Conservation (phyloP, 2,797 vertebrate genomes). For the Vespertilio murinus region DNA sequence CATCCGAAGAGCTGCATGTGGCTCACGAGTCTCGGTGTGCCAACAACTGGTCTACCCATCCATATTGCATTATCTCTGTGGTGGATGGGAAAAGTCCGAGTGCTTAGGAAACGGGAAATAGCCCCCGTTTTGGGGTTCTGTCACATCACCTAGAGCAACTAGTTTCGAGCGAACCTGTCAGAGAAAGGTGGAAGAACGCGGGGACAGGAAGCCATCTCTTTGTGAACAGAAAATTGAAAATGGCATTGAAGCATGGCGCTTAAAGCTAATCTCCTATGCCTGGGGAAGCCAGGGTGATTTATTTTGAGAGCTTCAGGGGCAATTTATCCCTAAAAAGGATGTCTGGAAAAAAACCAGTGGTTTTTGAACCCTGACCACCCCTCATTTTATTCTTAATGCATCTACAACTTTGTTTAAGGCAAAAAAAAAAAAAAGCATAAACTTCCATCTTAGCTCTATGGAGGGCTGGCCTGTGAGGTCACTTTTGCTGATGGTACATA, state of each 20-base stretch:
- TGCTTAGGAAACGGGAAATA: neutral
- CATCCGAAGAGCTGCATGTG: no score
- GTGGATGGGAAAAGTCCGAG: neutral
- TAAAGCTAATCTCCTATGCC: slow-evolving; percentile 47
- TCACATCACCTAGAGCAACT: neutral
- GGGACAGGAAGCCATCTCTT: neutral
- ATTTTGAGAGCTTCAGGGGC: slow-evolving; percentile 39
- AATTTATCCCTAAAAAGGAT: slow-evolving; percentile 45
- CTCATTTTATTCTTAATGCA: slow-evolving; percentile 39
- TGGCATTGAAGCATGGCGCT: neutral
- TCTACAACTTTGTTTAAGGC: slow-evolving; percentile 7
- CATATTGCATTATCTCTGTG: rapidly evolving
- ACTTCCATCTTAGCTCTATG: neutral
- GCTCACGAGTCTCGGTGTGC: no score
- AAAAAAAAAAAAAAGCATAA: slow-evolving; percentile 6
- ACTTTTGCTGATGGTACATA: neutral
- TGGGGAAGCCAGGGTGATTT: slow-evolving; percentile 54
- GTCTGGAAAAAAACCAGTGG: slow-evolving; percentile 31
- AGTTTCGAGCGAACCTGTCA: neutral
- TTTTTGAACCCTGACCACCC: slow-evolving; percentile 27
- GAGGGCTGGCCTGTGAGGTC: neutral
- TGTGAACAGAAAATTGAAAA: slow-evolving; percentile 55
- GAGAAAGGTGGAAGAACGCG: neutral
- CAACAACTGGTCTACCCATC: no score
- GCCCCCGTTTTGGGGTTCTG: neutral